Evolutionary conservation across 1,140 invertebrate species (phyloP).

Genomic region (Drosophila neocordata): DNA sequence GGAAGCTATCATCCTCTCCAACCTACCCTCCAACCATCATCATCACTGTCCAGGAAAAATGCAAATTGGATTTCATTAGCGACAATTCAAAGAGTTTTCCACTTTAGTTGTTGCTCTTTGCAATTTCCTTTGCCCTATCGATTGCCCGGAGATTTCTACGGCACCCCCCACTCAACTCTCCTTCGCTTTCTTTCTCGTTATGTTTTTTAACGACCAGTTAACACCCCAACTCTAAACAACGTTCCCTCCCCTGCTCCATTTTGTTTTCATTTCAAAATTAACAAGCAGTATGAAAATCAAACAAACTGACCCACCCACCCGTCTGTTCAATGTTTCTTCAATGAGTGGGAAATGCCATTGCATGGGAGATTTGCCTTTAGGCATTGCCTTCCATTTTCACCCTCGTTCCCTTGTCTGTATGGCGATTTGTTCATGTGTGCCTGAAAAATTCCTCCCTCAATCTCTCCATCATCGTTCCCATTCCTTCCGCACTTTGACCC

Average conservation of each 20-base stretch:
- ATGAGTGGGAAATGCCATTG: conserved; percentile 30
- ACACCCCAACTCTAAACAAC: neutral
- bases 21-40: neutral
- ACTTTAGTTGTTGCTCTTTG: conserved; percentile 48
- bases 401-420: conserved; percentile 28
- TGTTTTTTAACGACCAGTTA: conserved; percentile 19
- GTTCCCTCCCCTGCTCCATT: conserved; percentile 5
- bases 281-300: conserved; percentile 66
- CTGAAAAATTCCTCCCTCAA: conserved; percentile 20
- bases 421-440: conserved; percentile 54
- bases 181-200: neutral
- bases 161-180: neutral
- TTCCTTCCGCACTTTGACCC: neutral
- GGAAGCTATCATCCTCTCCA: neutral
- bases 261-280: conserved; percentile 64
- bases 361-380: conserved; percentile 25
- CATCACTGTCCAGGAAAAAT: conserved; percentile 20
- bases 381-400: conserved; percentile 35
- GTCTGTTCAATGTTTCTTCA: neutral
- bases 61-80: conserved; percentile 74
- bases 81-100: conserved; percentile 65
- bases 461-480: neutral
- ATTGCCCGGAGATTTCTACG: conserved; percentile 17
- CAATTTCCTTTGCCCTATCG: conserved; percentile 33
- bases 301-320: conserved; percentile 60